Evolutionary conservation across 2,888 invertebrate genomes (phyloP).

Genomic region (Polymixis flavicincta): DNA sequence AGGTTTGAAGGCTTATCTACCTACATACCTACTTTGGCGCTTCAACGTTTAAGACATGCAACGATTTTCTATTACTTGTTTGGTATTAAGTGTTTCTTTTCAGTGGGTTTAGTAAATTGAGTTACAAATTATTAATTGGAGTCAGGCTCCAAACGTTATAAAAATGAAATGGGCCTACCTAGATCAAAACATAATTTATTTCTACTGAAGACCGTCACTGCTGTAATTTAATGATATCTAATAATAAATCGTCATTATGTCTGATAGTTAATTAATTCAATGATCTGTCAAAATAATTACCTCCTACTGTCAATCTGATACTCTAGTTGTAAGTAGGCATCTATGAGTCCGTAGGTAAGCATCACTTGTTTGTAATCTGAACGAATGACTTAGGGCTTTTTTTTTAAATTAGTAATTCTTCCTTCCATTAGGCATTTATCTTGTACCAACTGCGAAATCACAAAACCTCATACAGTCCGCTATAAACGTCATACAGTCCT

Average conservation of each 20-base stretch:
- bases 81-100: neutral
- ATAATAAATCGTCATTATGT: neutral
- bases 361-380: neutral
- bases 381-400: neutral
- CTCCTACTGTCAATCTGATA: neutral
- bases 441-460: neutral
- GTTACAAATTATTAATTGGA: neutral
- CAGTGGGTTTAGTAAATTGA: neutral
- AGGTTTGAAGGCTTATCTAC: neutral
- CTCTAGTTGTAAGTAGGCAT: neutral
- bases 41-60: neutral
- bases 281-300: neutral
- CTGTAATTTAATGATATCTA: neutral
- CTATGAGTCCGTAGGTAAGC: too few relatives aligned
- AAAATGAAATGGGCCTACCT: neutral
- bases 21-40: neutral
- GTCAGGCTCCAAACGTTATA: neutral
- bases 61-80: neutral
- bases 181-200: neutral
- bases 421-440: neutral
- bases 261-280: neutral
- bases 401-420: neutral
- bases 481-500: too few relatives aligned
- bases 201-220: neutral
- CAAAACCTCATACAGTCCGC: neutral